Conservation (phyloP, 2,797 vertebrate species). For the Rhinella marina region DNA sequence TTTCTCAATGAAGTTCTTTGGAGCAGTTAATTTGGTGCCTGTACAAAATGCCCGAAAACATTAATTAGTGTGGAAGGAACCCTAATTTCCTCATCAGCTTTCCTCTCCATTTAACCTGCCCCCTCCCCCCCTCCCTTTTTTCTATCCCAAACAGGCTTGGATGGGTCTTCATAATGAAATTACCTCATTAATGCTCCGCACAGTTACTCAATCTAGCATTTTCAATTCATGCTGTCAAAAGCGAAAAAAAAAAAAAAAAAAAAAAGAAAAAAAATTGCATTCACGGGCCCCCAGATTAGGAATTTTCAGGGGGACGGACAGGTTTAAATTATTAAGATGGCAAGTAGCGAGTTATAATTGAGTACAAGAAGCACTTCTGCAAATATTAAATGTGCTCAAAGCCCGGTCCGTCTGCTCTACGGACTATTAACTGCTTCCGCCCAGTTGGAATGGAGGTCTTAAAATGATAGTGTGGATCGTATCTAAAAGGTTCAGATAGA, state of each 20-base stretch:
- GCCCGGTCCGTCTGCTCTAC: constrained; percentile 73
- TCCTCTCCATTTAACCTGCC: constrained; percentile 78
- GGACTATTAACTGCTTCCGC: constrained; percentile 96
- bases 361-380: constrained; percentile 93
- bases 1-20: constrained; percentile 85
- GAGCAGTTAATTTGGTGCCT: constrained; percentile 96
- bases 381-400: constrained; percentile 93
- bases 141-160: constrained; percentile 78
- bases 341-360: constrained; percentile 97
- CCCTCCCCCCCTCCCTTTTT: constrained; percentile 72
- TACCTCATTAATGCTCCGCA: constrained; percentile 93
- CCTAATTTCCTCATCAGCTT: constrained; percentile 90
- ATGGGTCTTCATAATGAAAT: constrained; percentile 92
- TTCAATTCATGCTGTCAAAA: constrained; percentile 88
- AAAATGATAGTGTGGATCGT: constrained; percentile 74
- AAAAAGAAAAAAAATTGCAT: constrained; percentile 74
- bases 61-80: constrained; percentile 97
- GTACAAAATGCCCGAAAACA: constrained; percentile 87
- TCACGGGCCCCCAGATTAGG: constrained; percentile 78
- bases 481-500: constrained; percentile 69
- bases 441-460: constrained; percentile 71
- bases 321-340: constrained; percentile 98
- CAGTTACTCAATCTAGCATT: constrained; percentile 89
- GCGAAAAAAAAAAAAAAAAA: constrained; percentile 48
- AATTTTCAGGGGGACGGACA: constrained; percentile 79